Percentiles rank a stretch among this genome's conserved stretches.
Conservation (phyloP, 2,888 invertebrate species). For the Elgonia sp. region DNA sequence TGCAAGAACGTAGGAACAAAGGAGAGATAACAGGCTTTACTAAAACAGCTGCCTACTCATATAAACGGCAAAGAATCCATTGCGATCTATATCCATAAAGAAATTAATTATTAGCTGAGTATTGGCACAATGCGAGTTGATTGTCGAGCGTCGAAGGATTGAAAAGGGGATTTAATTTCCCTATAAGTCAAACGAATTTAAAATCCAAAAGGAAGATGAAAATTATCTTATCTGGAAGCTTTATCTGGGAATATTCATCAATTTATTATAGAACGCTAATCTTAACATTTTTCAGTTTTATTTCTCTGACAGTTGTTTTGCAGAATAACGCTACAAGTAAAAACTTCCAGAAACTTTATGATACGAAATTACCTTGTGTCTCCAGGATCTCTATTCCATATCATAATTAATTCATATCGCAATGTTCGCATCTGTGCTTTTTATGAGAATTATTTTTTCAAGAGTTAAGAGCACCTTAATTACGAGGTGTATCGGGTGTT, state of each 20-base stretch:
- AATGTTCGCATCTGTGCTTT: conserved; percentile 71
- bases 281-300: too few species aligned
- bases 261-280: too few species aligned
- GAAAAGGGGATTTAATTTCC: conserved; percentile 14
- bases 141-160: conserved; percentile 19
- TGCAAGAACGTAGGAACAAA: conserved; percentile 84
- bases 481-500: conserved; percentile 74
- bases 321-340: not conserved
- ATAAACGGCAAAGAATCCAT: conserved; percentile 52
- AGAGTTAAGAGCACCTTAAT: conserved; percentile 76
- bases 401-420: conserved; percentile 71
- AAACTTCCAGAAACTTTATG: conserved; percentile 12
- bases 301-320: not conserved
- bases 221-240: not conserved
- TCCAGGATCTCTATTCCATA: conserved; percentile 30
- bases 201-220: not conserved
- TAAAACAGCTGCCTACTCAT: conserved; percentile 81
- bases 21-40: conserved; percentile 84
- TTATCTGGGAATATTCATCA: too few species aligned
- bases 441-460: conserved; percentile 76
- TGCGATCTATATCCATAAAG: conserved; percentile 49
- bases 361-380: conserved; percentile 12
- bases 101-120: conserved; percentile 57
- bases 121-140: conserved; percentile 28
- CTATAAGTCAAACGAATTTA: conserved; percentile 2